Percentiles rank a stretch among this genome's conserved stretches.
phyloP scores from a whole-genome alignment of 1,140 invertebrate species.

The Polypedilum pembai region DNA sequence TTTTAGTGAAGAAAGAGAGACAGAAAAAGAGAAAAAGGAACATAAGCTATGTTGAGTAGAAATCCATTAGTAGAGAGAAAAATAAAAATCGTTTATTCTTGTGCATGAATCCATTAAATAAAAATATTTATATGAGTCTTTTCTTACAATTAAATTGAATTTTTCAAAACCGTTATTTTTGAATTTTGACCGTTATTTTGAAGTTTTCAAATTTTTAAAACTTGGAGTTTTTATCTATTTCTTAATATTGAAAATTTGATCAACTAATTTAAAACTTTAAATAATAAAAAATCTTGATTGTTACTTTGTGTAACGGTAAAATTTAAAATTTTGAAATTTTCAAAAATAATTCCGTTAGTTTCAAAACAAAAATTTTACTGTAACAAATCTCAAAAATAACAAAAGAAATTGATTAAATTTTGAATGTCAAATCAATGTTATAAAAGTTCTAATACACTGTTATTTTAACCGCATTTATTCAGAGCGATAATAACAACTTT shows the following conservation, averaged over 20 bases:
- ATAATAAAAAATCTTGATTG: too few relatives aligned
- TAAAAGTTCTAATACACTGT: neutral
- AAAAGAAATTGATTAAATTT: too few relatives aligned
- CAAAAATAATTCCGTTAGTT: too few relatives aligned
- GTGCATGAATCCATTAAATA: neutral
- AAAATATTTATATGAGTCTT: neutral
- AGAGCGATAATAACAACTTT: neutral
- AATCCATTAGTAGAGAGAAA: conserved; percentile 4
- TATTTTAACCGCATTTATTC: neutral
- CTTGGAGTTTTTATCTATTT: too few relatives aligned
- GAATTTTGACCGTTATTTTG: too few relatives aligned
- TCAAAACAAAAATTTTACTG: too few relatives aligned
- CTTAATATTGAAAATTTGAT: too few relatives aligned
- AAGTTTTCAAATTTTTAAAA: too few relatives aligned
- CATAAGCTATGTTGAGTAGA: neutral
- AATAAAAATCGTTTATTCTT: neutral
- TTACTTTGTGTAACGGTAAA: too few relatives aligned
- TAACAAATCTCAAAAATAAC: too few relatives aligned
- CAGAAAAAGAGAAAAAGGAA: neutral
- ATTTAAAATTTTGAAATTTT: too few relatives aligned
- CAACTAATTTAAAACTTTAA: too few relatives aligned
- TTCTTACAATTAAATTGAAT: neutral
- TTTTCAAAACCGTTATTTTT: neutral
- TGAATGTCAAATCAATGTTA: neutral
- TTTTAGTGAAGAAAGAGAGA: neutral